Percentiles rank a stretch among this genome's conserved stretches.
Evolutionary conservation across 2,113 vertebrate species (phyloP).

Genomic region (Odocoileus hemionus): DNA sequence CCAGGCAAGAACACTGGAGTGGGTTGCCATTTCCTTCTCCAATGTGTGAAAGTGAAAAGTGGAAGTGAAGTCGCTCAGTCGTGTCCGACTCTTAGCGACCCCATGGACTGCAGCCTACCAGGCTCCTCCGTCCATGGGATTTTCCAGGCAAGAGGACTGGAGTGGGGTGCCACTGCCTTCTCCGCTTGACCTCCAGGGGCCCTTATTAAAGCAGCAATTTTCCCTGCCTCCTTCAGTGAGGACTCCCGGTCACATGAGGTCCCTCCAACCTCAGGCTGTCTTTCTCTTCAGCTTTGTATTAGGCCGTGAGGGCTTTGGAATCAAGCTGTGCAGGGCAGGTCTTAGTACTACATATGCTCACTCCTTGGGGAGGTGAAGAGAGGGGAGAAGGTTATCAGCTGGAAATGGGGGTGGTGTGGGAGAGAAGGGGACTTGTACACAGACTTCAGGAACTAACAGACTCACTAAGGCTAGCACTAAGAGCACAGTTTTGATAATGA

Average conservation of each 20-base stretch:
- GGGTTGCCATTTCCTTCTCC: no score
- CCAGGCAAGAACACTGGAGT: no score
- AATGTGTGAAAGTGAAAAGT: no score
- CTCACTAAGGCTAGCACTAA: background rate
- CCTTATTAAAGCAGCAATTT: background rate
- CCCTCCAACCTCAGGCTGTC: background rate
- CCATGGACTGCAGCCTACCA: no score
- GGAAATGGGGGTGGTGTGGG: background rate
- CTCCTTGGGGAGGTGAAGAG: background rate
- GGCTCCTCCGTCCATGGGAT: no score
- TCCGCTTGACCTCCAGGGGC: no score
- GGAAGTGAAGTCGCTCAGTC: no score
- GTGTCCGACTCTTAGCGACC: no score
- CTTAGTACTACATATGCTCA: background rate
- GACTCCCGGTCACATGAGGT: background rate
- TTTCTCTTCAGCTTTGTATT: background rate
- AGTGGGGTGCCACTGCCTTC: no score
- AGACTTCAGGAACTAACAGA: background rate
- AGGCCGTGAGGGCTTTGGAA: background rate
- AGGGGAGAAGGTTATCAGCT: background rate
- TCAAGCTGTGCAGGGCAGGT: background rate
- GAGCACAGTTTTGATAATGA: background rate
- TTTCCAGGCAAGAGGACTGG: no score
- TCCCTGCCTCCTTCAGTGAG: background rate
- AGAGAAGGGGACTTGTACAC: background rate